Conservation (phyloP, 1,140 invertebrate species). For the Monomorium pharaonis region DNA sequence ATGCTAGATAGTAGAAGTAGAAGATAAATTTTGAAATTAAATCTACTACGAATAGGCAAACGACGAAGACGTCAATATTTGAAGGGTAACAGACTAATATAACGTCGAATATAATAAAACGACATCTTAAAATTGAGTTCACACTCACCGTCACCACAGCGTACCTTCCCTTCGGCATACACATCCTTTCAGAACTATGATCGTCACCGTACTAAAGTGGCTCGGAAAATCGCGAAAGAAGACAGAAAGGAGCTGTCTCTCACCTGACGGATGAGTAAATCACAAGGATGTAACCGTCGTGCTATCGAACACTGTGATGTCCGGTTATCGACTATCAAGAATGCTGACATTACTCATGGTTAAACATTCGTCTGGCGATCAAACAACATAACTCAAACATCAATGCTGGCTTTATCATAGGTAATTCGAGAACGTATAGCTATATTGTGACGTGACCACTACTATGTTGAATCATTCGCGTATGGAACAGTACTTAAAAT, state of each 20-base stretch:
- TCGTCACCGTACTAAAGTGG: background rate
- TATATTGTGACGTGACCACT: background rate
- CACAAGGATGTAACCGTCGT: conserved; percentile 27
- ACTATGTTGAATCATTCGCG: conserved; percentile 35
- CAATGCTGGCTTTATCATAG: conserved; percentile 35
- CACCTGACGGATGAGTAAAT: conserved; percentile 61
- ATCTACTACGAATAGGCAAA: background rate
- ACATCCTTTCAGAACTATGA: conserved; percentile 18
- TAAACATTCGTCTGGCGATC: conserved; percentile 61
- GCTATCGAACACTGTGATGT: conserved; percentile 23
- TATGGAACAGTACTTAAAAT: background rate
- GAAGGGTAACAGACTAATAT: background rate
- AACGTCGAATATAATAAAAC: background rate
- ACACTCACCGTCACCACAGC: conserved; percentile 30
- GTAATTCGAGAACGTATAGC: conserved; percentile 53
- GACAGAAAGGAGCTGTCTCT: conserved; percentile 29
- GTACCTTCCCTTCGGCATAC: background rate
- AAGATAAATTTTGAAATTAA: background rate
- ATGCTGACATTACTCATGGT: conserved; percentile 62
- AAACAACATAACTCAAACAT: conserved; percentile 65
- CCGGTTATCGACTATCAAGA: conserved; percentile 41
- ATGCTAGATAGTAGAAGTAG: background rate
- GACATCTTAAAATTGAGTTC: conserved; percentile 11
- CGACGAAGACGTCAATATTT: background rate
- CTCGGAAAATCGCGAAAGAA: conserved; percentile 15